Evolutionary conservation across 2,888 invertebrate genomes (phyloP), one percentile per base, ranked within the genome.

Genomic region (Gibbula magus): DNA sequence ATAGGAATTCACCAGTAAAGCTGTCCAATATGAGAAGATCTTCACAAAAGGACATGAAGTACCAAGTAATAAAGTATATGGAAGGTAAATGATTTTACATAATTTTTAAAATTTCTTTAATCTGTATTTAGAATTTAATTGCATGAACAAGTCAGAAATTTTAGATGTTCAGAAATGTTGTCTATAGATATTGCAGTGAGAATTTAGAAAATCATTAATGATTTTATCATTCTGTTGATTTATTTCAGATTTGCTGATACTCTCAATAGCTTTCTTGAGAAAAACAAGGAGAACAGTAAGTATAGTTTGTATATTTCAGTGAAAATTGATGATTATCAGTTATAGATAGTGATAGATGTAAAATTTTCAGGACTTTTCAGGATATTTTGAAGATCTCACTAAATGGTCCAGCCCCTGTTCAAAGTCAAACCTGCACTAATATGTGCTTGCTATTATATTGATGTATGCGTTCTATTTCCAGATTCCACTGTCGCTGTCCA

Each of bases 41-140:
- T 93, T 92, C 86, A 93, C 94, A 52, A 93, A 93, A 32, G 95
- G 95, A 0, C 93, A 94, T 77, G 90, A 90, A 39, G 87, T 95
- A n/a, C 95, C 95, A 13, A 87, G 90, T 13, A 83, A 88, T 79
- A 85, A 91, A 2, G 90, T 92, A 56, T 91, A 94, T 76, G 86
- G 89, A 54, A 88, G 90, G 94, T 94, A 91, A 93, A 93, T 94
- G n/a, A n/a, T n/a, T n/a, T n/a, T n/a, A n/a, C n/a, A n/a, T 89
- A 61, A 39, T 74, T 32, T 54, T 18, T 73, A 45, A 45, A 1
- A 45, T 13, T 45, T 10, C 10, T 45, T 45, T 1, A 45, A 13
- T 5, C 45, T 10, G 45, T 10, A 13, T 45, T 45, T 45, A 45
- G 1, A 13, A 45, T 45, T 45, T 45, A 45, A 45, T 1, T 45